phyloP scores from a whole-genome alignment of 2,113 vertebrate species.

The Stigmatopora nigra region DNA sequence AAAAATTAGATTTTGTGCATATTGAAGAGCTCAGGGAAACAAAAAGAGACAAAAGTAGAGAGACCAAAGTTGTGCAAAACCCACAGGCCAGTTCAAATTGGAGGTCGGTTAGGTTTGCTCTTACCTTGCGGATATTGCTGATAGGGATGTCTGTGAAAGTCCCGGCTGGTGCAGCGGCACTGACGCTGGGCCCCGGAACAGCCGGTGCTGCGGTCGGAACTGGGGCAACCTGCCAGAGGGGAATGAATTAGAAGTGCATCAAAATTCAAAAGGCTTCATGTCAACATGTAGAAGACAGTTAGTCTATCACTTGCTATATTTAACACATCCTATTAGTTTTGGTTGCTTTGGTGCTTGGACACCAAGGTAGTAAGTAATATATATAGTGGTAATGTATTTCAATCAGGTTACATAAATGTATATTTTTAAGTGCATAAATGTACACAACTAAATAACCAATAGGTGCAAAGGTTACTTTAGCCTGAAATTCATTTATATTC shows the following conservation, averaged over 20 bases:
- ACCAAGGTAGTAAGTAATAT: too few relatives aligned
- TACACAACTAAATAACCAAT: too few relatives aligned
- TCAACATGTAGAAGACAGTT: not conserved
- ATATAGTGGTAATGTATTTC: too few relatives aligned
- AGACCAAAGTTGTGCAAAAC: slow-evolving; percentile 19
- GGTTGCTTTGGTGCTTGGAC: too few relatives aligned
- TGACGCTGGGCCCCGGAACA: slow-evolving; percentile 34
- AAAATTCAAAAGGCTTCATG: not conserved
- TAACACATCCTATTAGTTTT: not conserved
- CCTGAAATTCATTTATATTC: too few relatives aligned
- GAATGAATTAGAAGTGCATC: slow-evolving; percentile 2
- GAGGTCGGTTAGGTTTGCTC: slow-evolving; percentile 13
- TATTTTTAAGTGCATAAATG: too few relatives aligned
- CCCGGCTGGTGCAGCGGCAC: slow-evolving; percentile 70
- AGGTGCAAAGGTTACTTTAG: too few relatives aligned
- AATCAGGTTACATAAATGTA: too few relatives aligned
- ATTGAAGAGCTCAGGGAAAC: not conserved
- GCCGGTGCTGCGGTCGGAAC: slow-evolving; percentile 47
- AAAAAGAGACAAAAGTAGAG: slow-evolving; percentile 25
- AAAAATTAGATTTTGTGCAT: slow-evolving; percentile 10
- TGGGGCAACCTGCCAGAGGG: slow-evolving; percentile 26
- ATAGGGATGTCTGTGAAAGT: slow-evolving; percentile 92
- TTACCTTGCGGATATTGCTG: slow-evolving; percentile 91
- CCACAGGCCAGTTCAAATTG: not conserved
- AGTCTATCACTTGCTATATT: not conserved